Evolutionary conservation across 2,113 vertebrate genomes (phyloP).

Genomic region (Eleginops maclovinus): DNA sequence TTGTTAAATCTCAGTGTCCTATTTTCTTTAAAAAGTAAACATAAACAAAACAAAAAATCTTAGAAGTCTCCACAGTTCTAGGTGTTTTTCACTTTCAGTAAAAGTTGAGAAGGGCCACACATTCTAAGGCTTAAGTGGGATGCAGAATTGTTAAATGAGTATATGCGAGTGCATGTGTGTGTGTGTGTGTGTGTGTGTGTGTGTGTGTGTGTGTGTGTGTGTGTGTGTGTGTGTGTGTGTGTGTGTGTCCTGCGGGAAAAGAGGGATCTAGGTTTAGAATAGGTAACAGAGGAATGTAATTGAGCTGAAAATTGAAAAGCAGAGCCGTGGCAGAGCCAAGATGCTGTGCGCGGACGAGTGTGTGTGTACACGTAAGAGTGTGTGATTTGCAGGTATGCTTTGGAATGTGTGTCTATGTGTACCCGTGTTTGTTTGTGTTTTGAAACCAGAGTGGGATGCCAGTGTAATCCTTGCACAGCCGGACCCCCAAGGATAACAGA

Average conservation of each 20-base stretch:
- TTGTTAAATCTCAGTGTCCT: conserved; percentile 5
- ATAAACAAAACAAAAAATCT: conserved; percentile 56
- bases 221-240: conserved; percentile 21
- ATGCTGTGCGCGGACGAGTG: conserved; percentile 33
- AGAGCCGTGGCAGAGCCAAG: conserved; percentile 73
- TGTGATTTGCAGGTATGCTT: conserved; percentile 40
- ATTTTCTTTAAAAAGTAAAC: conserved; percentile 8
- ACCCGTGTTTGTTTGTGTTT: conserved; percentile 61
- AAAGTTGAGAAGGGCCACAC: conserved; percentile 57
- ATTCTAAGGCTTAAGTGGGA: conserved; percentile 66
- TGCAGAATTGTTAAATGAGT: conserved; percentile 65
- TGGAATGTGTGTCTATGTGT: conserved; percentile 31
- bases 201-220: conserved; percentile 41
- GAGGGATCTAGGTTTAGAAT: conserved; percentile 70
- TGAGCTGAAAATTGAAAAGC: conserved; percentile 86
- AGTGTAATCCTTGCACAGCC: conserved; percentile 76
- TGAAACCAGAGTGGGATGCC: conserved; percentile 75
- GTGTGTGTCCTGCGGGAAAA: conserved; percentile 57
- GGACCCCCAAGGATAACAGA: conserved; percentile 75
- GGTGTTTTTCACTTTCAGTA: conserved; percentile 50
- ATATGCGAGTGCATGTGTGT: conserved; percentile 27
- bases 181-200: conserved; percentile 29
- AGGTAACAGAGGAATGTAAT: conserved; percentile 82
- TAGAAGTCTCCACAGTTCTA: conserved; percentile 29
- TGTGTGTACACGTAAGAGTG: conserved; percentile 21